A percentile compares a stretch with the other conserved stretches of the same genome.
Conservation (phyloP, 2,888 invertebrate genomes). For the Stenolophus ochropezus region DNA sequence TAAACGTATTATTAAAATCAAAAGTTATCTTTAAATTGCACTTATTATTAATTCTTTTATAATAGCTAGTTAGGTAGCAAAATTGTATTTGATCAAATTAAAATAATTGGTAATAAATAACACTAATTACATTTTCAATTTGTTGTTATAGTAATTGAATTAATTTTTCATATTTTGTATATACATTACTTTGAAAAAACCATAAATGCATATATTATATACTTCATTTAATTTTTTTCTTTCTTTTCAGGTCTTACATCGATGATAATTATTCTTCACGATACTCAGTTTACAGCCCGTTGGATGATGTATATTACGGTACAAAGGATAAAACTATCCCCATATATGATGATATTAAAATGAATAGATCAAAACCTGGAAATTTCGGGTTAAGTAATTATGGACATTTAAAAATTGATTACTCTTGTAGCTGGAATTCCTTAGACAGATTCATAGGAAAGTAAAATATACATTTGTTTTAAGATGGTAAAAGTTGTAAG, state of each 20-base stretch:
- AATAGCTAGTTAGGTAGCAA: too few relatives aligned
- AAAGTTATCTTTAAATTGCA: too few relatives aligned
- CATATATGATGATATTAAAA: constrained; percentile 73
- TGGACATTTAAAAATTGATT: constrained; percentile 87
- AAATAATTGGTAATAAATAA: too few relatives aligned
- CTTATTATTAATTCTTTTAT: too few relatives aligned
- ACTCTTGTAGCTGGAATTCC: constrained; percentile 88
- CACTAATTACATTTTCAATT: too few relatives aligned
- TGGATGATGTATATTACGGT: constrained; percentile 61
- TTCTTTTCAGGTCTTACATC: constrained; percentile 29
- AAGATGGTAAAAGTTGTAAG: background rate
- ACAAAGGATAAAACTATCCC: constrained; percentile 66
- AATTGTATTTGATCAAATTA: too few relatives aligned
- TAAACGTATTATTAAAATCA: too few relatives aligned
- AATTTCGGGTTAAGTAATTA: constrained; percentile 85
- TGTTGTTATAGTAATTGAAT: too few relatives aligned
- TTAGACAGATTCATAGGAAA: constrained; percentile 84
- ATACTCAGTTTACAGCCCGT: constrained; percentile 60
- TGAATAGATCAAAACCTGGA: constrained; percentile 73
- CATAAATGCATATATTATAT: too few relatives aligned
- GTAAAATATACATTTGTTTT: constrained; percentile 67
- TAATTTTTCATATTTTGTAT: too few relatives aligned
- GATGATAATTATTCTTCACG: constrained; percentile 50
- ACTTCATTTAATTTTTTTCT: background rate
- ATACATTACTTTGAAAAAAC: too few relatives aligned